Percentiles rank a stretch among this genome's conserved stretches.
These are phyloP conservation scores for Ianthella basta DNA, from an alignment of 37 sponge, comb jelly and placozoan species.

Conservation along the genomic window DNA sequence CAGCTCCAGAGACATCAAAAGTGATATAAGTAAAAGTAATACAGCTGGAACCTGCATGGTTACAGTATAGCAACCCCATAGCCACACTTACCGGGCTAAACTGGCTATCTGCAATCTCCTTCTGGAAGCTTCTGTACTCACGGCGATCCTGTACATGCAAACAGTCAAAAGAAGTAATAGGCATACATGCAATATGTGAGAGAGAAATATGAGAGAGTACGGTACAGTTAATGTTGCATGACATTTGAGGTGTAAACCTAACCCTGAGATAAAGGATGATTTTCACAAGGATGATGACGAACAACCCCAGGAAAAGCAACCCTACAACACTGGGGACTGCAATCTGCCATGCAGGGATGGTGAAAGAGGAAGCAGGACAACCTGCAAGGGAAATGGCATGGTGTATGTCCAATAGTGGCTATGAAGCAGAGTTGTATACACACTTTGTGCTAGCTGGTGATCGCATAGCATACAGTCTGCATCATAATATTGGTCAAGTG, in stretches of 20 bases:
- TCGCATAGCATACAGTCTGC: no score
- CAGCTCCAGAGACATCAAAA: no score
- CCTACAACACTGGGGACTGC: slow-evolving; percentile 34
- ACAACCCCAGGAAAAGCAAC: slow-evolving; percentile 51
- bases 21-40: no score
- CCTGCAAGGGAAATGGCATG: neutral
- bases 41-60: no score
- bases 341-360: slow-evolving; percentile 39
- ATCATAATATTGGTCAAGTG: neutral
- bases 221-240: no score
- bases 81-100: neutral
- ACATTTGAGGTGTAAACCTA: no score
- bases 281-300: slow-evolving; percentile 52
- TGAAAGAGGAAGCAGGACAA: slow-evolving; percentile 11
- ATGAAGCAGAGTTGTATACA: no score
- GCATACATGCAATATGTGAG: neutral
- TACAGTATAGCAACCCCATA: no score
- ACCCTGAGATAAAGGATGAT: slow-evolving; percentile 60
- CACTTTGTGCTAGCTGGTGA: no score
- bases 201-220: neutral
- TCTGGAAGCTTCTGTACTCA: slow-evolving; percentile 12
- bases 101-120: slow-evolving; percentile 16
- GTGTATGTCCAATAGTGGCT: neutral
- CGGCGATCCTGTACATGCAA: slow-evolving; percentile 1
- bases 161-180: neutral